Base-by-base conservation (phyloP, 2,797 vertebrate species). In the Spondyliosoma cantharus region DNA sequence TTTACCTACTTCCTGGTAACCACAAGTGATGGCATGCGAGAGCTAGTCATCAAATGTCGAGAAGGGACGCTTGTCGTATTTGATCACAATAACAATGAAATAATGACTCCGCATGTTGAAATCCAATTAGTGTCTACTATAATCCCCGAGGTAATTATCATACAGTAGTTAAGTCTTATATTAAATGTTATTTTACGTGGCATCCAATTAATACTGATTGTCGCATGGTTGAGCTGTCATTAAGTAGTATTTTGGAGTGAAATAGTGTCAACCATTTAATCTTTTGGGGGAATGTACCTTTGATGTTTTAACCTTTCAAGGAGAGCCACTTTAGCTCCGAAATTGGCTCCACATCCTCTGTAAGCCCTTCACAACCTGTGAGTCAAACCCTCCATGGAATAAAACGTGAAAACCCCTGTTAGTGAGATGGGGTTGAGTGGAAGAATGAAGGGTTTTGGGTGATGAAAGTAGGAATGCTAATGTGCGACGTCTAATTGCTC, bases 391-490 rank as follows among this genome's bases (percentile, higher is more conserved):
- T 85, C 70, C 5, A 58, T 19, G 88, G 85, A 76, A 70, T 81
- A 62, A 85, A 37, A 78, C 53, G 79, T 69, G 69, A 64, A 65
- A 80, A 79, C n/a, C 8, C 46, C 46, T 46, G 67, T 48, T 52
- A 82, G 87, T 69, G 81, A 78, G 81, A 78, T 3, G 74, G 75
- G 67, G 68, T 45, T 71, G 74, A 86, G 79, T 60, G 71, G 50
- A 71, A 73, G 69, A 87, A 71, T 82, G 70, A 82, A 71, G 67
- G 78, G 61, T 76, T 90, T 81, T 73, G 74, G 86, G 82, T 90
- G 89, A 88, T 92, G 69, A 79, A 92, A 93, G 93, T 85, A 87
- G 83, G 83, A 94, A 93, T 92, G 91, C 88, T 92, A 92, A 95
- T 92, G 81, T 88, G 84, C 68, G 75, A 76, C 68, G 75, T 89